Evolutionary conservation across 1,140 invertebrate genomes (phyloP), one percentile per base, ranked within the genome.

Genomic region (Bicyclus anynana): DNA sequence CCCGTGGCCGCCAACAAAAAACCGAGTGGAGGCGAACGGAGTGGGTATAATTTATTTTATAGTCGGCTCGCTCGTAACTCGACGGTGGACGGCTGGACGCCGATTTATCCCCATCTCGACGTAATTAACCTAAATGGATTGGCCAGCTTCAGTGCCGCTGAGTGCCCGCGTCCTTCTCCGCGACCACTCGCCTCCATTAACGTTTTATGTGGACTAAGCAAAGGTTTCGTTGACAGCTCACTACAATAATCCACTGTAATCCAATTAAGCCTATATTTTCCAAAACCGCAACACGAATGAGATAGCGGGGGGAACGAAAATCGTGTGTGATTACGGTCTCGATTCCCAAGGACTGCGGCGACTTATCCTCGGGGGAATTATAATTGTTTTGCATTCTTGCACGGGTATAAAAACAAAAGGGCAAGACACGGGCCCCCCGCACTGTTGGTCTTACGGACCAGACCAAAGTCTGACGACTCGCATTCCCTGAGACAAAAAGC

Each of bases 41-140:
- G 84, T 87, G 83, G 84, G 81, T 86, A 87, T 87, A 87, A 87
- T 87, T 87, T 87, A 88, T 88, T 87, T 88, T 86, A 88, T 88
- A 84, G 83, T 77, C 83, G 77, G 79, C 69, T 78, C 80, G 81
- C 77, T 87, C 84, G 83, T 87, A 87, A 87, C 84, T 86, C 80
- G 82, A 65, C 80, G 69, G 77, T 84, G 84, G 83, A 87, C 84
- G 78, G 84, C 77, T 86, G 78, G 83, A 85, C 84, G 84, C 80
- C 84, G 83, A 84, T 86, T 84, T 88, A 88, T 88, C 79, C 84
- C 85, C 79, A 86, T 84, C 80, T 84, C 75, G 59, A 72, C 69
- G 81, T 85, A 86, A 88, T 88, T 88, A 88, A 88, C 79, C 80
- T 86, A 88, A 88, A 88, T 85, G 83, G 82, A 86, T 86, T 84